Conservation (phyloP, 2,888 invertebrate genomes). For the Automeris io region DNA sequence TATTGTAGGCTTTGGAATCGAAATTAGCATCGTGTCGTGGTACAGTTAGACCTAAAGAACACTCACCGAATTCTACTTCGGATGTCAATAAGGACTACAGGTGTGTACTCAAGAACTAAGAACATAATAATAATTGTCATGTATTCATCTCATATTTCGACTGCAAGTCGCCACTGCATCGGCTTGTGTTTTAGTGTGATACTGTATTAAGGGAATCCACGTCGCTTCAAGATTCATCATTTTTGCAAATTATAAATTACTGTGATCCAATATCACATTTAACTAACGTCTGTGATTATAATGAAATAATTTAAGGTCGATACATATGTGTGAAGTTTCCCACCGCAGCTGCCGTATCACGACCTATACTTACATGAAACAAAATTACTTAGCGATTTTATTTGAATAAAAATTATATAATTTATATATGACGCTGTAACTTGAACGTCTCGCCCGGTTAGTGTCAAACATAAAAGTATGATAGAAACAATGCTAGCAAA, state of each 20-base stretch:
- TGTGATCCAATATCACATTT: slow-evolving; percentile 57
- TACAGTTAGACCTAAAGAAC: slow-evolving; percentile 75
- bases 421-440: too few species aligned
- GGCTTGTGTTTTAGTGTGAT: slow-evolving; percentile 36
- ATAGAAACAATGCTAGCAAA: too few species aligned
- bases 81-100: slow-evolving; percentile 77
- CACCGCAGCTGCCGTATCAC: too few species aligned
- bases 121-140: slow-evolving; percentile 22
- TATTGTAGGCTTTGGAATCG: slow-evolving; percentile 82
- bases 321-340: slow-evolving; percentile 43
- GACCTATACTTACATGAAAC: too few species aligned
- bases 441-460: too few species aligned
- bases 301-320: slow-evolving; percentile 50
- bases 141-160: slow-evolving; percentile 23
- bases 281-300: slow-evolving; percentile 69
- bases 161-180: slow-evolving; percentile 24
- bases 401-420: too few species aligned
- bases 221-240: slow-evolving; percentile 33
- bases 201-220: slow-evolving; percentile 32
- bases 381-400: too few species aligned
- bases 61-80: slow-evolving; percentile 65
- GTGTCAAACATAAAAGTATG: too few species aligned
- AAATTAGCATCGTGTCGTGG: slow-evolving; percentile 81
- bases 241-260: slow-evolving; percentile 42
- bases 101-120: slow-evolving; percentile 74